Percentiles rank a stretch among this genome's conserved stretches.
Evolutionary conservation across 2,888 invertebrate genomes (phyloP).

Genomic region (Acanthosepion esculentum): DNA sequence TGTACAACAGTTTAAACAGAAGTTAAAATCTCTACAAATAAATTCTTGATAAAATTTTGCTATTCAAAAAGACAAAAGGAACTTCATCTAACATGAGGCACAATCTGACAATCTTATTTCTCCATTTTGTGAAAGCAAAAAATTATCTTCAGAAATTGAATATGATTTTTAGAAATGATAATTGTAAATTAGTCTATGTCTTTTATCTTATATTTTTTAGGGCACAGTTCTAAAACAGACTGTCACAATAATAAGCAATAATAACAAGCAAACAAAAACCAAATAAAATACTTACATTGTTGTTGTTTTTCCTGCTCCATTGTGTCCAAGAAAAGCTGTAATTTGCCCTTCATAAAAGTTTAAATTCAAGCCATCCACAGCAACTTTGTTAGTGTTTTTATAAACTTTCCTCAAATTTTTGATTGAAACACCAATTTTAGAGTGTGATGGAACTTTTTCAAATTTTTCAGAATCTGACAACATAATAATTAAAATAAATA

Average conservation of each 20-base stretch:
- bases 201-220: neutral
- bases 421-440: conserved; percentile 83
- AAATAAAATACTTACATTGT: conserved; percentile 81
- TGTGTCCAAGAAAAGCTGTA: conserved; percentile 89
- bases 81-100: neutral
- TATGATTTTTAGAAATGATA: neutral
- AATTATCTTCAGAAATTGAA: neutral
- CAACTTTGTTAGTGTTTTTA: conserved; percentile 74
- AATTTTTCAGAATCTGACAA: conserved; percentile 63
- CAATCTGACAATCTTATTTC: neutral
- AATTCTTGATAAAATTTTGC: neutral
- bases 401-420: conserved; percentile 80
- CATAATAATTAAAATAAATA: neutral
- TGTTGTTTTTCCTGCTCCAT: conserved; percentile 94
- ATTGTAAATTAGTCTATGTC: neutral
- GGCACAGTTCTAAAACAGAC: neutral
- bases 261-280: neutral
- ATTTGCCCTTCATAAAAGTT: conserved; percentile 89
- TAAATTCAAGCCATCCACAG: conserved; percentile 82
- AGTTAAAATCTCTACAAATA: neutral
- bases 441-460: conserved; percentile 77
- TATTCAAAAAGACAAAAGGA: neutral
- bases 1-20: neutral
- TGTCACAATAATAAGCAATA: neutral
- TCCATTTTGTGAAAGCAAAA: neutral